Conservation (phyloP, 2,797 vertebrate species). For the Pseudochirops cupreus region DNA sequence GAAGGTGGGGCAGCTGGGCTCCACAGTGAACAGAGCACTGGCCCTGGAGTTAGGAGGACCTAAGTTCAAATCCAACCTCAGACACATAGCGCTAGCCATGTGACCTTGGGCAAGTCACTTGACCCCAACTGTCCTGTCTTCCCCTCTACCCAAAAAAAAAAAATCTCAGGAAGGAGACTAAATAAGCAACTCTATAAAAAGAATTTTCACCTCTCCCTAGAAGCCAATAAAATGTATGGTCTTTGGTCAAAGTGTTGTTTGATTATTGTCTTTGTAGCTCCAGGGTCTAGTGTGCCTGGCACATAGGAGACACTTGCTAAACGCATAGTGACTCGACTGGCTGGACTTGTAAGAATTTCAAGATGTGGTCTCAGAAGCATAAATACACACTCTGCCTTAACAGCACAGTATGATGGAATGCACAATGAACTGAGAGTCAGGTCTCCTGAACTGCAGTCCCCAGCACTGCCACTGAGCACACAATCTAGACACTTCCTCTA, state of each 20-base stretch:
- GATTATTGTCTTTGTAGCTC: background rate
- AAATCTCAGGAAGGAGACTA: background rate
- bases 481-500: background rate
- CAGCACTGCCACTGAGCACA: background rate
- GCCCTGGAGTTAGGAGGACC: too few species aligned
- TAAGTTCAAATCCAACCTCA: too few species aligned
- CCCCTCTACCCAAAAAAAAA: background rate
- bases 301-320: background rate
- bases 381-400: background rate
- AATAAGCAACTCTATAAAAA: background rate
- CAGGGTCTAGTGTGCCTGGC: background rate
- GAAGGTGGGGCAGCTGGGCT: background rate
- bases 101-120: too few species aligned
- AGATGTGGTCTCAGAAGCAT: background rate
- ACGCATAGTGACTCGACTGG: background rate
- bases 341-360: background rate
- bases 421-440: background rate
- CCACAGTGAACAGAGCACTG: too few species aligned
- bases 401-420: background rate
- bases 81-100: too few species aligned
- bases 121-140: too few species aligned
- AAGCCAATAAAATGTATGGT: background rate
- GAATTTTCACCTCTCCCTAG: background rate
- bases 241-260: background rate
- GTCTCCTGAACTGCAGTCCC: background rate